Conservation (phyloP, 2,113 vertebrate genomes). For the Tretioscincus oriximinensis region DNA sequence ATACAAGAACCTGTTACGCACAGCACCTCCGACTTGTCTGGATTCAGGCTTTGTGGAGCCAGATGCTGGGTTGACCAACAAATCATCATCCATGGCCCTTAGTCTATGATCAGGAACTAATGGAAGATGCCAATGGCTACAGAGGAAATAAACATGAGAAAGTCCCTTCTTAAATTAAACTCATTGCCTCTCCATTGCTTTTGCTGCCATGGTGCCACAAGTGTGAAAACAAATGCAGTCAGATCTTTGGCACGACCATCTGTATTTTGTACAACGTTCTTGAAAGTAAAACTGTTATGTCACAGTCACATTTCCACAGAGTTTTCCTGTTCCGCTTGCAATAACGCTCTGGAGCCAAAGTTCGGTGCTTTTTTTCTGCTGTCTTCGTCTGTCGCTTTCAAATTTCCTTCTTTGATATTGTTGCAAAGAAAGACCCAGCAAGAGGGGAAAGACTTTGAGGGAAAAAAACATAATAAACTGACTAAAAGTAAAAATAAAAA, state of each 20-base stretch:
- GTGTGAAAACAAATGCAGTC: background rate
- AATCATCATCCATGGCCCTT: no score
- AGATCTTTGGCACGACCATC: background rate
- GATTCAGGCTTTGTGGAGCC: no score
- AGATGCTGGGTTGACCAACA: no score
- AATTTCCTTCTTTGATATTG: background rate
- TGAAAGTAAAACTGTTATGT: background rate
- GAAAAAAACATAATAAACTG: background rate
- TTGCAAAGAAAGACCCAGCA: background rate
- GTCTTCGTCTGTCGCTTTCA: background rate
- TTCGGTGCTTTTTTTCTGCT: background rate
- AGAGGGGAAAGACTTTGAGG: background rate
- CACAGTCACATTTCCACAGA: background rate
- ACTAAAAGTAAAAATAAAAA: background rate
- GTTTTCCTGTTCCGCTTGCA: background rate
- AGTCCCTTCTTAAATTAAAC: no score
- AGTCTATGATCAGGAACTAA: no score
- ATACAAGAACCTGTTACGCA: no score
- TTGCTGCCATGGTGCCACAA: background rate
- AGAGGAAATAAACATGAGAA: no score
- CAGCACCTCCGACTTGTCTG: no score
- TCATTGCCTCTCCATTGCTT: background rate
- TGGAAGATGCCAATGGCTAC: no score
- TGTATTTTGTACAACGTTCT: background rate
- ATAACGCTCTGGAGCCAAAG: background rate